A percentile compares a stretch with the other conserved stretches of the same genome.
These are phyloP conservation scores for Lasioglossum albipes DNA, from an alignment of 1,140 invertebrate genomes.

Conservation along the genomic window DNA sequence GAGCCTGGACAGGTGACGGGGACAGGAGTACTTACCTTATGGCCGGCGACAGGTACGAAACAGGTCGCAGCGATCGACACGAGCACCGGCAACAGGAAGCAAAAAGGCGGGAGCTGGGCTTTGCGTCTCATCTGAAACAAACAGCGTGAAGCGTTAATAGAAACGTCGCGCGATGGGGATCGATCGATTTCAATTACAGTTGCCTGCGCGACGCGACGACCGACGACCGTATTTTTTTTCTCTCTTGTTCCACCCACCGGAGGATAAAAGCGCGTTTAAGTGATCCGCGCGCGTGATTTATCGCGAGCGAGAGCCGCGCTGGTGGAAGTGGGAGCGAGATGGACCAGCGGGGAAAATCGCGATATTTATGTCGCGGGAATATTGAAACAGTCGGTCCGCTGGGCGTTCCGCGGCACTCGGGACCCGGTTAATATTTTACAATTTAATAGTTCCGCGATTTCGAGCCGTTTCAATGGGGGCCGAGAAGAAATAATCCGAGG, in stretches of 20 bases:
- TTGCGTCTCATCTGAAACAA: conserved; percentile 58
- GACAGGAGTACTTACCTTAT: conserved; percentile 42
- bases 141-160: neutral
- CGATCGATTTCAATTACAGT: conserved; percentile 16
- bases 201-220: no score
- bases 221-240: neutral
- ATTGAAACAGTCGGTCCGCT: neutral
- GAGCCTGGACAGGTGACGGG: no score
- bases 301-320: neutral
- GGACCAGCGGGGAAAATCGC: neutral
- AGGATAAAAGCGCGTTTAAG: conserved; percentile 17
- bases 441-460: conserved; percentile 5
- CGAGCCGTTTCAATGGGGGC: neutral
- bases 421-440: conserved; percentile 1
- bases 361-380: neutral
- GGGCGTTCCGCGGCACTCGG: neutral
- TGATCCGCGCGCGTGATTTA: conserved; percentile 14
- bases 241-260: neutral
- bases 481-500: no score
- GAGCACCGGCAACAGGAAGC: conserved; percentile 37
- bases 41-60: conserved; percentile 30
- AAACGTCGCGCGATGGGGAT: neutral
- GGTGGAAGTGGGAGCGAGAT: neutral
- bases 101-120: conserved; percentile 24
- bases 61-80: conserved; percentile 50